Base-by-base conservation (phyloP, 1,140 invertebrate species). In the Acromyrmex charruanus region DNA sequence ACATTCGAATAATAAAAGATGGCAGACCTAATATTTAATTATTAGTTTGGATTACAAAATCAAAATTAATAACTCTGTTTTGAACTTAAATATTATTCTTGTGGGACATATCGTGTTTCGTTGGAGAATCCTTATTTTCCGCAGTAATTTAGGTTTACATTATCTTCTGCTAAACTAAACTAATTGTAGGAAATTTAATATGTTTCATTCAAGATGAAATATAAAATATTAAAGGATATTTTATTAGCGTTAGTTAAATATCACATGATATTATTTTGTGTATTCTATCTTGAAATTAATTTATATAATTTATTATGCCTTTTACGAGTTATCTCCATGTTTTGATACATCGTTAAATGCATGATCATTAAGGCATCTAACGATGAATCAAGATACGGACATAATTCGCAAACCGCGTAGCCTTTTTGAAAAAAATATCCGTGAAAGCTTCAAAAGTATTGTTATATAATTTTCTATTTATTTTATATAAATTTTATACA, bases 11-110 rank as follows among this genome's bases (percentile, higher is more conserved):
- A 35, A 55, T 61, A 77, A 65, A n/a, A 49, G 3, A 18, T 44
- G 14, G 21, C 9, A 3, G 18, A 39, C 7, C 53, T 53, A 16
- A 49, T 68, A 39, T 51, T 10, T 79, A 7, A 25, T 25, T 25
- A 25, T 25, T 21, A 21, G 0, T 21, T 25, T 25, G 25, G 35
- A 16, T 25, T 25, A 25, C 3, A 53, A 21, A 68, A 80, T 39
- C 9, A 49, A 59, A 25, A 51, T n/a, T 51, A 51, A n/a, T 35
- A 84, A 75, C 28, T 74, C 6, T 2, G 16, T 49, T 69, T 28
- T 18, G n/a, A 28, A 74, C 18, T 72, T 31, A 9, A 74, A 72
- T 61, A 18, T 82, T 25, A 58, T 14, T 21, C 25, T 82, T 82
- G 59, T 28, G 39, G 39, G 9, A 44, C 0, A 44, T 44, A 44